phyloP scores from a whole-genome alignment of 1,140 invertebrate genomes.

The Batillaria attramentaria region DNA sequence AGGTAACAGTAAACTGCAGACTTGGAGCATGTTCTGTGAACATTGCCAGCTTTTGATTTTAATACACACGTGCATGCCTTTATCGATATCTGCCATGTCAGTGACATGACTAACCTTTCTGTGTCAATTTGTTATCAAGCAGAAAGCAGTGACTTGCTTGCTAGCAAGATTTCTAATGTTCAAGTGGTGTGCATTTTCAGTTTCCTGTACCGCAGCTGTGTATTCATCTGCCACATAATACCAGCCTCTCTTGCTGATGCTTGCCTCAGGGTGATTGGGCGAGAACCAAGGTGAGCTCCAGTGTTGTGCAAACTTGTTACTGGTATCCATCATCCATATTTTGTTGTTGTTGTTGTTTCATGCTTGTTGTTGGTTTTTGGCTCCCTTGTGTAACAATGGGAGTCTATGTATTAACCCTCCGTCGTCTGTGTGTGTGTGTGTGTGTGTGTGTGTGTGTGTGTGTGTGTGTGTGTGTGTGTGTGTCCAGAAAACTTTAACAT shows the following conservation, averaged over 20 bases:
- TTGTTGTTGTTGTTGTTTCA: not conserved
- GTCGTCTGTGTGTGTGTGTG: not conserved
- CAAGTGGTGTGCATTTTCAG: too few relatives aligned
- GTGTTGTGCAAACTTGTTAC: too few relatives aligned
- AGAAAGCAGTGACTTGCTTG: too few relatives aligned
- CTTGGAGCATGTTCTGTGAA: too few relatives aligned
- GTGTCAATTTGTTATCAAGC: too few relatives aligned
- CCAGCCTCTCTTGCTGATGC: conserved; percentile 70
- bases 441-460: conserved; percentile 14
- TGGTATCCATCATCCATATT: not conserved
- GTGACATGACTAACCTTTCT: too few relatives aligned
- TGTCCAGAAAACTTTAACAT: not conserved
- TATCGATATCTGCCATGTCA: too few relatives aligned
- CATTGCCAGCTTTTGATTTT: too few relatives aligned
- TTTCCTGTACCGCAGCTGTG: conserved; percentile 69
- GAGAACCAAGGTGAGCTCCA: conserved; percentile 68
- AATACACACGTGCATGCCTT: too few relatives aligned
- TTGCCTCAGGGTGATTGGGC: conserved; percentile 64
- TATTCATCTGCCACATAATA: conserved; percentile 69
- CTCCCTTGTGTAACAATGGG: not conserved
- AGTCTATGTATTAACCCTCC: not conserved
- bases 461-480: not conserved
- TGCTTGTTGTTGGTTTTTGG: not conserved
- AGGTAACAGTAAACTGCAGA: too few relatives aligned
- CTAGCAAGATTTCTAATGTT: too few relatives aligned